A percentile compares a stretch with the other conserved stretches of the same genome.
These are phyloP conservation scores for Lucinisca nassula DNA, from an alignment of 2,888 invertebrate species.

Conservation along the genomic window DNA sequence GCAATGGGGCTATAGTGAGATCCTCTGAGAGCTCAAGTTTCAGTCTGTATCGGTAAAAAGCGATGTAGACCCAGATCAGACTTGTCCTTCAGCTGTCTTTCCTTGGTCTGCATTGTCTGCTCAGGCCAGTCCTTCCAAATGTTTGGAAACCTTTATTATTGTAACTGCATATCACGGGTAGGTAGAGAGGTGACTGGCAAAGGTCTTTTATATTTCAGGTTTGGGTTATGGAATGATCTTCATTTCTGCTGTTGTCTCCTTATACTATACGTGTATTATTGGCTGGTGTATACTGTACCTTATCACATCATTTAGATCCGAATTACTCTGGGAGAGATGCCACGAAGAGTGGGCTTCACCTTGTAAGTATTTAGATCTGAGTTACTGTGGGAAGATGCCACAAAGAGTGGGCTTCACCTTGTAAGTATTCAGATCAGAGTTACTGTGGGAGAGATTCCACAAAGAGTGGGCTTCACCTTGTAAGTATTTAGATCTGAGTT, in stretches of 20 bases:
- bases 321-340: conserved; percentile 85
- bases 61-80: too few relatives aligned
- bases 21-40: too few relatives aligned
- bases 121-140: too few relatives aligned
- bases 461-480: conserved; percentile 81
- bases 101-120: too few relatives aligned
- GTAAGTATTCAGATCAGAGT: conserved; percentile 79
- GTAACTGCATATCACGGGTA: neutral
- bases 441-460: conserved; percentile 85
- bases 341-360: conserved; percentile 80
- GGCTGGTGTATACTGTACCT: conserved; percentile 86
- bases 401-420: too few relatives aligned
- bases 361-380: too few relatives aligned
- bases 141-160: too few relatives aligned
- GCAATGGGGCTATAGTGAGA: too few relatives aligned
- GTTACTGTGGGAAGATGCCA: too few relatives aligned
- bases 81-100: too few relatives aligned
- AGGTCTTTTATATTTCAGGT: conserved; percentile 72
- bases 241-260: conserved; percentile 83
- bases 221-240: conserved; percentile 85
- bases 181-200: neutral
- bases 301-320: conserved; percentile 82
- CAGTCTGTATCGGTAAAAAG: too few relatives aligned
- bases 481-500: too few relatives aligned
- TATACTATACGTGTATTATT: conserved; percentile 86